Conservation (phyloP, 2,113 vertebrate species). For the Ammodramus savannarum region DNA sequence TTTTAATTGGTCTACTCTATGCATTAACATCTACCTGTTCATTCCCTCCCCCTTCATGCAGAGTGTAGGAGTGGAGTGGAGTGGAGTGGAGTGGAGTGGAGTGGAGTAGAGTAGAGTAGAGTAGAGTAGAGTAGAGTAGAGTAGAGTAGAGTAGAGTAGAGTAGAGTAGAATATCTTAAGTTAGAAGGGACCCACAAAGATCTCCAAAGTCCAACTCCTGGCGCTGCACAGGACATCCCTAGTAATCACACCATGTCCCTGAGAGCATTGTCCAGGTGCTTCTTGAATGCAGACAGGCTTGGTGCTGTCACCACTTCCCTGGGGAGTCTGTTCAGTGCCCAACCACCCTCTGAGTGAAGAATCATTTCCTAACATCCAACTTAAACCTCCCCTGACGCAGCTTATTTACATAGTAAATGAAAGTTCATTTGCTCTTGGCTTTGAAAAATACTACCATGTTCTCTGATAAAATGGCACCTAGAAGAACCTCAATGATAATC, state of each 20-base stretch:
- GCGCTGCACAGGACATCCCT: not conserved
- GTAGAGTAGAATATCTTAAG: not conserved
- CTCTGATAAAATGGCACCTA: not conserved
- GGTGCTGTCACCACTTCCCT: not conserved
- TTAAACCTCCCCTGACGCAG: not conserved
- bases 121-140: not conserved
- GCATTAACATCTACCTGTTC: not conserved
- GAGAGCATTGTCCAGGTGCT: not conserved
- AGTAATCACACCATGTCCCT: not conserved
- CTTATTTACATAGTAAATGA: not conserved
- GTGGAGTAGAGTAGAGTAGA: not conserved
- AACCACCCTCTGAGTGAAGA: not conserved
- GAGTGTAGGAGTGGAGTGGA: not conserved
- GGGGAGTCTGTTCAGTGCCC: not conserved
- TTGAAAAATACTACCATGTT: not conserved
- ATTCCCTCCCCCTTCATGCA: not conserved
- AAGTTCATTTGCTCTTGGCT: not conserved
- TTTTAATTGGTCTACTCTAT: not conserved
- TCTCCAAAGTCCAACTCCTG: accelerated
- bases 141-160: not conserved
- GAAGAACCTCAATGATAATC: not conserved
- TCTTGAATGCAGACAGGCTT: not conserved
- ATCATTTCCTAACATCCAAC: not conserved
- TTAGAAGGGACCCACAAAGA: not conserved
- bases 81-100: not conserved